Evolutionary conservation across 2,797 vertebrate genomes (phyloP).

Genomic region (Lepus townsendii): DNA sequence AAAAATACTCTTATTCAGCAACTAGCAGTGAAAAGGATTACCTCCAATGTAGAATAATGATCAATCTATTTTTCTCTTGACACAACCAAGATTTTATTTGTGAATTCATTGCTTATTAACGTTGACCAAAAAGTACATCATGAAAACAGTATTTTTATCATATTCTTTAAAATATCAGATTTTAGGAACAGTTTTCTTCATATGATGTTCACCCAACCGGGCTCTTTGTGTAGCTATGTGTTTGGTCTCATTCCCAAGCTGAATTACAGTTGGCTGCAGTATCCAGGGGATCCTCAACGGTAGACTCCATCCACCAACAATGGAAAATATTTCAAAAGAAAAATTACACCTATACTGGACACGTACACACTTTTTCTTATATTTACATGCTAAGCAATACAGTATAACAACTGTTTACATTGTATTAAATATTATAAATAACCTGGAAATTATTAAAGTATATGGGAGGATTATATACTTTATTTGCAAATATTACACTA

Average conservation of each 20-base stretch:
- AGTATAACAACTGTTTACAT: background rate
- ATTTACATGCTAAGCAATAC: background rate
- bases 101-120: background rate
- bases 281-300: no score
- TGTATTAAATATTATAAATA: background rate
- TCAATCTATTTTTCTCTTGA: background rate
- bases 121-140: background rate
- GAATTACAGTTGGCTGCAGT: background rate
- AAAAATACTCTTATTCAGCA: background rate
- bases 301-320: background rate
- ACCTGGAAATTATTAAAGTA: background rate
- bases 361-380: background rate
- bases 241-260: background rate
- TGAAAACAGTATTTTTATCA: background rate
- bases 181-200: constrained; percentile 24
- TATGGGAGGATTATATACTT: no score
- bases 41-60: background rate
- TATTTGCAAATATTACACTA: background rate
- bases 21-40: background rate
- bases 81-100: constrained; percentile 25
- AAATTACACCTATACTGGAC: background rate
- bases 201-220: background rate
- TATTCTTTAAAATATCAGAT: background rate
- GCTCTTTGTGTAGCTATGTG: background rate
- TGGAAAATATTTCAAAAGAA: background rate